phyloP scores from a whole-genome alignment of 2,113 vertebrate genomes.

The Clarias batrachus region DNA sequence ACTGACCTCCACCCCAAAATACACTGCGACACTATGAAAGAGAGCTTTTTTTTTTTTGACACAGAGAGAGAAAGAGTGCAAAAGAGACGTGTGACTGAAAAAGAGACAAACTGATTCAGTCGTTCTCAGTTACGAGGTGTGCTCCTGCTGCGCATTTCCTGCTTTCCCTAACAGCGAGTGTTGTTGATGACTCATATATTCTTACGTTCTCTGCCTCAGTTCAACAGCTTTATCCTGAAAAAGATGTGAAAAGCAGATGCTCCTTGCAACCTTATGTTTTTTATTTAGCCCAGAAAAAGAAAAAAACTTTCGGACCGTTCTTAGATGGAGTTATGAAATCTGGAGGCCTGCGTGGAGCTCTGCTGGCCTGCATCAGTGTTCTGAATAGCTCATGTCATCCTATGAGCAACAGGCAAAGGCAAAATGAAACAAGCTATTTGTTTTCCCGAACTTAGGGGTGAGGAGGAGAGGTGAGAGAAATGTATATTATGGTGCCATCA shows the following conservation, averaged over 20 bases:
- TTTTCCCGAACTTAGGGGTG: background rate
- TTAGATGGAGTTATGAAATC: constrained; percentile 34
- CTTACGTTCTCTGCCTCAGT: constrained; percentile 35
- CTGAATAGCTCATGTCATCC: background rate
- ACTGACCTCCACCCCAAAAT: constrained; percentile 12
- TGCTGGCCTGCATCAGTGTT: background rate
- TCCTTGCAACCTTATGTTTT: constrained; percentile 36
- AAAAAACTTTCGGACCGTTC: constrained; percentile 28
- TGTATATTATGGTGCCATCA: background rate
- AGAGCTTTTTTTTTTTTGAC: constrained; percentile 1
- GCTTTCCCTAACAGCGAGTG: constrained; percentile 50
- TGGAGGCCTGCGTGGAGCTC: constrained; percentile 19
- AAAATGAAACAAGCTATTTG: background rate
- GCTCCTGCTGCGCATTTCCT: constrained; percentile 41
- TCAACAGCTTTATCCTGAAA: constrained; percentile 32
- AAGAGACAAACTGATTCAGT: constrained; percentile 45
- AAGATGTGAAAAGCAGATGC: constrained; percentile 38
- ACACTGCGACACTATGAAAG: constrained; percentile 38
- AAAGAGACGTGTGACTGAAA: constrained; percentile 3
- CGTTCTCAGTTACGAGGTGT: constrained; percentile 43
- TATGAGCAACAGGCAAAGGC: background rate
- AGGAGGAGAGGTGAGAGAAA: background rate
- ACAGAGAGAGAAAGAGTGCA: background rate
- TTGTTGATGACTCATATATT: constrained; percentile 56
- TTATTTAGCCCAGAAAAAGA: background rate